A percentile compares a stretch with the other conserved stretches of the same genome.
phyloP scores from a whole-genome alignment of 2,797 vertebrate genomes.

The Cynopterus sphinx region DNA sequence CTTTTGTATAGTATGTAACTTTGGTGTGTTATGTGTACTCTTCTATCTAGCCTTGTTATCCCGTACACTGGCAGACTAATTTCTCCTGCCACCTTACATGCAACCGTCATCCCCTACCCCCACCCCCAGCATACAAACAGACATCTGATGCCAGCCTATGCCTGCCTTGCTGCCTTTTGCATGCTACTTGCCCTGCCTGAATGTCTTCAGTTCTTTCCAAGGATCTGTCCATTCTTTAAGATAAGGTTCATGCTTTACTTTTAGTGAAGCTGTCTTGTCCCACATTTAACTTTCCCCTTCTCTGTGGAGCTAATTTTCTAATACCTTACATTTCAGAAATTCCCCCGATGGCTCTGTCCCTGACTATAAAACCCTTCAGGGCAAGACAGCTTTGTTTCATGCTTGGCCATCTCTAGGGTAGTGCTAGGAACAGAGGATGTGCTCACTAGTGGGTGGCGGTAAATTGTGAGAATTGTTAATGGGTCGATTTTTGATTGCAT shows the following conservation, averaged over 20 bases:
- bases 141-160: neutral
- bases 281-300: neutral
- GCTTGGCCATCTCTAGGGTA: neutral
- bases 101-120: no score
- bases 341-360: neutral
- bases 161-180: neutral
- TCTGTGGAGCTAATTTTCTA: slow-evolving; percentile 2
- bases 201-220: neutral
- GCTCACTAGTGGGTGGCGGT: neutral
- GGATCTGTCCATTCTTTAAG: neutral
- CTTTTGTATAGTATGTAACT: neutral
- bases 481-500: neutral
- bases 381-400: neutral
- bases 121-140: neutral
- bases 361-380: neutral
- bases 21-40: neutral
- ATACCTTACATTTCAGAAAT: slow-evolving; percentile 20
- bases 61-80: neutral
- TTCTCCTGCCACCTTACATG: neutral
- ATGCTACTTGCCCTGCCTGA: neutral
- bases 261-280: neutral
- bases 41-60: neutral
- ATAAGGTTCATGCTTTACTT: slow-evolving; percentile 5
- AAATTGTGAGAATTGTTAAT: neutral
- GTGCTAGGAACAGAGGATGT: neutral